Base-by-base conservation (phyloP, 2,797 vertebrate genomes). In the Pipistrellus pygmaeus region DNA sequence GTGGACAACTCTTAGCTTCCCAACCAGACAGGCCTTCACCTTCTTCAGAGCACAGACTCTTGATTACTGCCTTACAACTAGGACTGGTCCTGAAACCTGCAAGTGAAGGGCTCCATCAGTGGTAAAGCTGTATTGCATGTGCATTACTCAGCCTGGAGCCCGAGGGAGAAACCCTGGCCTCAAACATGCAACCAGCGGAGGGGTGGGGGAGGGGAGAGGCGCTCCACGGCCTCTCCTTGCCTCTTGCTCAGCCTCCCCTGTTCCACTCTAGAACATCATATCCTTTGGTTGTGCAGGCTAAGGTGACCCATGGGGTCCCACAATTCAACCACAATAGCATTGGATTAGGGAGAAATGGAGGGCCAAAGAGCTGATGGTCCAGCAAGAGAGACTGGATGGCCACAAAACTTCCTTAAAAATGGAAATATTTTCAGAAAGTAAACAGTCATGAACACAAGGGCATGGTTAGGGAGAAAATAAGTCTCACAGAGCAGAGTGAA, bases 351-450 rank as follows among this genome's bases (percentile, higher is more conserved):
- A 91, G 80, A 89, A 91, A 55, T 51, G 41, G 18, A 5, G 5
- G 20, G 8, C 14, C 27, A 85, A n/a, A 32, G 57, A 73, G 32
- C 10, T 75, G n/a, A 66, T 4, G 82, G 46, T 72, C 10, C 35
- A 48, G 20, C 6, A 68, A n/a, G 11, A 55, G 18, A 96, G 73
- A 8, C 25, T 73, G 76, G 21, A 55, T 73, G 21, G 25, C 66
- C 66, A 62, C 10, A 11, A 23, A 57, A 71, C 25, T 35, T 12
- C 44, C 17, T 85, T 73, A 30, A 68, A 57, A 78, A 71, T 85
- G 44, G 69, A 92, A 66, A 69, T 46, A 85, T 38, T 92, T 90
- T 85, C 30, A 55, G 78, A 92, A 92, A 90, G 51, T 27, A 85
- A 66, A 71, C 6, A 44, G 15, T 73, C 21, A 18, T 25, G 62